Evolutionary conservation across 2,113 vertebrate genomes (phyloP), one percentile per base, ranked within the genome.

Genomic region (Oncorhynchus keta): DNA sequence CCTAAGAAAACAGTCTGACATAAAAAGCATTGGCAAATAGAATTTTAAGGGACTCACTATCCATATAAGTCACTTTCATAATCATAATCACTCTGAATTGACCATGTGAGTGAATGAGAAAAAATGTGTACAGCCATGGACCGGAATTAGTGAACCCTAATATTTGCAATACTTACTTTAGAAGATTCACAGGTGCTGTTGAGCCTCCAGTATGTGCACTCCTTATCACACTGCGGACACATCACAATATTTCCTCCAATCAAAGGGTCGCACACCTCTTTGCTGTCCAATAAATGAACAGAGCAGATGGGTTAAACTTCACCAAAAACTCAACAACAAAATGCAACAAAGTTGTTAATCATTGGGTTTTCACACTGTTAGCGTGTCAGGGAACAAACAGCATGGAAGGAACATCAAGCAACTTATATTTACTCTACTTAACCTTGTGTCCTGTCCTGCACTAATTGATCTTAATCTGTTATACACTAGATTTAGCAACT

Each of bases 131-230:
- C 26, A 32, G 11, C 65, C 12, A 28, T 67, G 65, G 14, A 67
- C 3, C 1, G 18, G 18, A 18, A 70, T 65, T 14, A 28, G 5
- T 16, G 5, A 26, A 49, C 39, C 39, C 39, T 45, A 62, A 48
- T 12, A 3, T 68, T 8, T 20, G 45, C 13, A 49, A 0, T 22
- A 83, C 85, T 85, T 92, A 98, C 97, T 93, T 97, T 97, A 3
- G 96, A 97, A 1, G 97, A 95, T 77, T 96, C 94, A 76, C 97
- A 98, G n/a, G 97, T 98, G 89, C 92, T 95, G 89, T 92, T 96
- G 70, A 98, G 92, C 68, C 87, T 93, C 96, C 97, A 98, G 91
- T 94, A 98, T 0, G 91, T 88, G 88, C 97, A 98, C 18, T 86
- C 90, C 68, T 39, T 78, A 87, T 98, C 96, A 83, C 97, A 98